Conservation (phyloP, 2,113 vertebrate genomes). For the Lycocorax pyrrhopterus region DNA sequence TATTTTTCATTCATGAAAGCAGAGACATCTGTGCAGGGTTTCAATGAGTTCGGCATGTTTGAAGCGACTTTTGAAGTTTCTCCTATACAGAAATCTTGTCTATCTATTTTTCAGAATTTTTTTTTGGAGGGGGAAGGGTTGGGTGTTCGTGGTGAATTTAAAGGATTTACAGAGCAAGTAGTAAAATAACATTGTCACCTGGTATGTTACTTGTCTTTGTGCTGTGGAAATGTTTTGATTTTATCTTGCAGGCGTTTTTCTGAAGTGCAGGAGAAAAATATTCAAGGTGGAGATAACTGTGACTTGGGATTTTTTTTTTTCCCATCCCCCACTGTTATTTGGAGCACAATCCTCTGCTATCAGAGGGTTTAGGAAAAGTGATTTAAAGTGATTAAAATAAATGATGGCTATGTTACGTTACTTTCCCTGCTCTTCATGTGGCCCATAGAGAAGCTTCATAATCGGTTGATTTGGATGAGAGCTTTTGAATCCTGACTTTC, state of each 20-base stretch:
- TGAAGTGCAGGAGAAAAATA: neutral
- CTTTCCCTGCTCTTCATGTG: neutral
- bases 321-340: neutral
- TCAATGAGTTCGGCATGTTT: neutral
- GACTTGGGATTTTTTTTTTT: neutral
- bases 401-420: neutral
- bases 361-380: neutral
- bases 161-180: neutral
- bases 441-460: neutral
- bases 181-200: neutral
- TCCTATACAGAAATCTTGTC: neutral
- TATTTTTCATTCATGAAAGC: neutral
- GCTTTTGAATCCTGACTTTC: neutral
- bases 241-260: neutral
- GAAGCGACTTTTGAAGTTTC: neutral
- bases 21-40: neutral
- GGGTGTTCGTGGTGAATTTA: neutral
- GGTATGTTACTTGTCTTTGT: neutral
- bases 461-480: neutral
- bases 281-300: neutral
- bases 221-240: neutral
- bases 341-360: neutral
- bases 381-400: neutral
- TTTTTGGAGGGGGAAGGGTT: neutral
- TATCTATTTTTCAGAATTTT: neutral